Base-by-base conservation (phyloP, 2,888 invertebrate species). In the Onchidella celtica region DNA sequence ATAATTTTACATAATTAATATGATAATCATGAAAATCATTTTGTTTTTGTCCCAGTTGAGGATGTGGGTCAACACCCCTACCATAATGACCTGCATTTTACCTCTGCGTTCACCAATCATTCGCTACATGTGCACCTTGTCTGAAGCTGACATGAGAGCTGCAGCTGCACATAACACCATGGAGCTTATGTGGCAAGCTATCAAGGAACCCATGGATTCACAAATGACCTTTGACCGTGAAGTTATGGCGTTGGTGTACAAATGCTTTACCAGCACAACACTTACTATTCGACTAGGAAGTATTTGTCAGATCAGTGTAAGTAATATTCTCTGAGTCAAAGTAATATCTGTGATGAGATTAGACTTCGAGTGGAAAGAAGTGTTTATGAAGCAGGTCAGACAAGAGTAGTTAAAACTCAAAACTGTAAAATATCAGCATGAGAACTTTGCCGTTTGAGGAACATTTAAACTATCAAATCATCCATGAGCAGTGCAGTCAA, bases 181-280 rank as follows among this genome's bases (percentile, higher is more conserved):
- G 90, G 97, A 98, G 94, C 97, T 97, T 92, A 97, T 98, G 95
- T 98, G 98, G 98, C 97, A 97, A 85, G 97, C 97, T 14, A 96
- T 98, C 65, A 97, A 98, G 91, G 98, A 98, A 94, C 97, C 98
- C 0, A 82, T 92, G 59, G 92, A 92, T 55, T 88, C 90, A 0
- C 89, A 91, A 69, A 88, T 90, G 83, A 96, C 96, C n/a, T 97
- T 97, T 91, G 98, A 98, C 90, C 95, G 95, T 0, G 98, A 98
- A 91, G 98, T 98, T 0, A 94, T 98, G 59, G 96, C 97, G 82
- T 94, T 98, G 85, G 98, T 98, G n/a, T 98, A 97, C 93, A 98
- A 98, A 93, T 98, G 98, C 94, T 98, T 98, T 92, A 97, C 97
- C 85, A 98, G 98, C 88, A 97, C 97, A 77, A 98, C 98, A 0